phyloP scores from a whole-genome alignment of 2,797 vertebrate genomes.

The Rhabdophis nuchalis region DNA sequence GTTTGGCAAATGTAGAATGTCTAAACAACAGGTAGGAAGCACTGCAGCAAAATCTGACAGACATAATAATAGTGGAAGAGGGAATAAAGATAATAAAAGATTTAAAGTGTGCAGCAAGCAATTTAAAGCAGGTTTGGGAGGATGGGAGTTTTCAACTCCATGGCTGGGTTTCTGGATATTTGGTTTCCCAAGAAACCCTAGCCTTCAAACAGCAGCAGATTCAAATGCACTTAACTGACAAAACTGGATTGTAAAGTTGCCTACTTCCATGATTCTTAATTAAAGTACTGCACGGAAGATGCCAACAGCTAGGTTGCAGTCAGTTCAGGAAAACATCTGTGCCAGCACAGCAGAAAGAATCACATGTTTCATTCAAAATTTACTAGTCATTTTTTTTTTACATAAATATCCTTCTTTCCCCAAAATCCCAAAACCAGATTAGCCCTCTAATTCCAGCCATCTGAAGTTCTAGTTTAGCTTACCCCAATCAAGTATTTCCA shows the following conservation, averaged over 20 bases:
- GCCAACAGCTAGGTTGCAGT: background rate
- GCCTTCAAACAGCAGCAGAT: background rate
- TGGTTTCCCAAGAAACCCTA: background rate
- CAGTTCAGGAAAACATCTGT: background rate
- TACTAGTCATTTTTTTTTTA: background rate
- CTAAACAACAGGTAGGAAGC: background rate
- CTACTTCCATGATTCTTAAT: background rate
- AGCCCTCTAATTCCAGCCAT: background rate
- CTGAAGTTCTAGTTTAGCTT: background rate
- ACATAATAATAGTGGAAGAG: background rate
- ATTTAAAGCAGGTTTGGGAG: background rate
- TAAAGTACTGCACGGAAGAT: background rate
- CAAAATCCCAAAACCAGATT: background rate
- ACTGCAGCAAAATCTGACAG: background rate
- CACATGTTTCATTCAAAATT: background rate
- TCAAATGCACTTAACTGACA: background rate
- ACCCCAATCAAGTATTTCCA: background rate
- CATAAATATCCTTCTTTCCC: background rate
- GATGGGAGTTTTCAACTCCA: background rate
- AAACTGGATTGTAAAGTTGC: background rate
- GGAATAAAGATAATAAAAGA: background rate
- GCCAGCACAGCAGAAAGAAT: background rate
- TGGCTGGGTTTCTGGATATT: background rate
- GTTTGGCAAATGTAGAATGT: background rate
- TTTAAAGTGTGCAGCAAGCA: background rate